Base-by-base conservation (phyloP, 2,113 vertebrate species). In the Psettodes erumei region DNA sequence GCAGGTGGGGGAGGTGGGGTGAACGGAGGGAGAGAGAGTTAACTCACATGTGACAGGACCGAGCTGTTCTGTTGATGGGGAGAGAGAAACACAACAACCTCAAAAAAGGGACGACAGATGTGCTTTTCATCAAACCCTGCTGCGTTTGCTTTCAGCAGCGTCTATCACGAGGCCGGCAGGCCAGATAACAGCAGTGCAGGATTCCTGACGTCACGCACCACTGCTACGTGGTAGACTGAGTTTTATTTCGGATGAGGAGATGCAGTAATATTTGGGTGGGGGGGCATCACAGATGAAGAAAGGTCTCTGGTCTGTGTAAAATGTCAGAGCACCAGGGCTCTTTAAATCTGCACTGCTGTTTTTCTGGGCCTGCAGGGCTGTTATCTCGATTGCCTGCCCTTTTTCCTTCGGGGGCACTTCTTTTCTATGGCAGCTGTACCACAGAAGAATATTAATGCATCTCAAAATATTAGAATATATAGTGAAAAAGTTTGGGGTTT, bases 1-100 rank as follows among this genome's bases (percentile, higher is more conserved):
- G 86, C 88, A 84, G 82, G 71, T 76, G 79, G 83, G n/a, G 75
- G 73, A 75, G 67, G 86, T 88, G 72, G 67, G 83, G 83, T 66
- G 80, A 63, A 87, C 86, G 83, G 84, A 78, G 84, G 86, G 89
- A 68, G 67, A 68, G 67, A 71, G 77, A 76, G 78, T 91, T 84
- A 92, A 95, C 94, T 95, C 94, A 95, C 94, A 94, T 95, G 94
- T 93, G 93, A 93, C 92, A 95, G 92, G 93, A 92, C 2, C 85
- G 83, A 89, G 88, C 86, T 93, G 92, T 67, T 93, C 94, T 95
- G 93, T 94, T 94, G 93, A 90, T 89, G 90, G 84, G 90, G 90
- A 91, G 82, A 92, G 81, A 92, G 77, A 93, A 90, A 90, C 81
- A 93, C 81, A 88, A 88, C 73, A 91, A 90, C 81, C 88, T 91